These are phyloP conservation scores for Trichosurus vulpecula DNA, from an alignment of 2,797 vertebrate species.

Conservation along the genomic window DNA sequence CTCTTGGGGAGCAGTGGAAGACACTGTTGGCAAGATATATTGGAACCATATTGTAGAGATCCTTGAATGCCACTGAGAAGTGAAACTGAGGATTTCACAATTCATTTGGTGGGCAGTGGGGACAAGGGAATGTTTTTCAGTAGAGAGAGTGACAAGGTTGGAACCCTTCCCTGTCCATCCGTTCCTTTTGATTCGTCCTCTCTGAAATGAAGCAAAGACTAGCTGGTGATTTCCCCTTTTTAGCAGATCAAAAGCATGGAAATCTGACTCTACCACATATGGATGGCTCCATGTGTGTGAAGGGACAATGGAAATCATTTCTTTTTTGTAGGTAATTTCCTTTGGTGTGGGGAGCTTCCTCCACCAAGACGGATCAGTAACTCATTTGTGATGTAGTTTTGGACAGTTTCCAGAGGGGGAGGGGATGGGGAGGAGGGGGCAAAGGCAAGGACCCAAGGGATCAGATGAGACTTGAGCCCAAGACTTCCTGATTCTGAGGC, in stretches of 20 bases:
- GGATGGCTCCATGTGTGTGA: background rate
- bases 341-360: background rate
- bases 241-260: background rate
- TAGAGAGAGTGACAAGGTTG: background rate
- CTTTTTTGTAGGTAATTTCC: background rate
- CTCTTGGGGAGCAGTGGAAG: background rate
- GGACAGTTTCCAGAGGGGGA: background rate
- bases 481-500: background rate
- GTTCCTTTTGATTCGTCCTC: background rate
- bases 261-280: background rate
- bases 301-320: background rate
- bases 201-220: background rate
- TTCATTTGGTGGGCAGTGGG: background rate
- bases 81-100: background rate
- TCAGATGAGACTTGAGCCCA: background rate
- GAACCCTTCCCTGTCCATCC: background rate
- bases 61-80: background rate
- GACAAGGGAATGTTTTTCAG: background rate
- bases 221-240: background rate
- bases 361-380: background rate
- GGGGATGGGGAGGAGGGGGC: rapidly evolving
- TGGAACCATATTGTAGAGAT: background rate
- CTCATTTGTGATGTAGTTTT: background rate
- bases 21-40: background rate
- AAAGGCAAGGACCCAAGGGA: too few species aligned